Conservation (phyloP, 2,797 vertebrate genomes). For the Adrianichthys oophorus region DNA sequence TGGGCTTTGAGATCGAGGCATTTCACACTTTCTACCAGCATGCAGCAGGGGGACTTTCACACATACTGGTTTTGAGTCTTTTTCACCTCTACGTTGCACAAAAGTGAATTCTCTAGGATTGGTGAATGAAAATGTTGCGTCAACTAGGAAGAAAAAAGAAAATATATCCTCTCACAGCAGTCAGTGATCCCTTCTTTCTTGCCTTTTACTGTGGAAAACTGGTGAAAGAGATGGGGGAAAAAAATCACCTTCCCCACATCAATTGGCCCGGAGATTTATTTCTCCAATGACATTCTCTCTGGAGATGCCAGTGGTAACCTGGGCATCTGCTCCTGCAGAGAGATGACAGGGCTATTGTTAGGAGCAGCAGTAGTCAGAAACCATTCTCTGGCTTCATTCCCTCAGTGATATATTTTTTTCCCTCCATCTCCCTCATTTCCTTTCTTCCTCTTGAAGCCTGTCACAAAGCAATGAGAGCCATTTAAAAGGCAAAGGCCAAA, state of each 20-base stretch:
- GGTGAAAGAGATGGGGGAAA: conserved; percentile 12
- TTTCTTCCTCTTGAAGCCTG: conserved; percentile 45
- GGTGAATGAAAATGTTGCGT: conserved; percentile 78
- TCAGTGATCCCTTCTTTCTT: conserved; percentile 62
- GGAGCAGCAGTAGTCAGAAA: conserved; percentile 47
- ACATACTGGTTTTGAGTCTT: conserved; percentile 62
- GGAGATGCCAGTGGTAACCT: conserved; percentile 72
- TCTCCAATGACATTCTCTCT: conserved; percentile 74
- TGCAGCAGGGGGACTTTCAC: conserved; percentile 55
- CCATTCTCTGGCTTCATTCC: conserved; percentile 56
- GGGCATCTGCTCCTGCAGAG: conserved; percentile 63
- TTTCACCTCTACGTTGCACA: conserved; percentile 61
- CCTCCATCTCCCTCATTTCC: conserved; percentile 21
- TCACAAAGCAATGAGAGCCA: conserved; percentile 59
- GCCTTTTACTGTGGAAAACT: conserved; percentile 54
- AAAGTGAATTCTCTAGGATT: conserved; percentile 64
- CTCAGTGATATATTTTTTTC: conserved; percentile 34
- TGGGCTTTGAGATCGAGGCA: conserved; percentile 21
- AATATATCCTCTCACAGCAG: conserved; percentile 65
- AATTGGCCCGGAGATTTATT: conserved; percentile 80
- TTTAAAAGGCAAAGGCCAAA: conserved; percentile 63
- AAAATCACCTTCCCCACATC: conserved; percentile 71
- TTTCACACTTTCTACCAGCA: conserved; percentile 32
- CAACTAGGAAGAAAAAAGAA: conserved; percentile 62
- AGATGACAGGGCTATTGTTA: conserved; percentile 76